phyloP scores from a whole-genome alignment of 2,888 invertebrate species.

The Drosophila cognata region DNA sequence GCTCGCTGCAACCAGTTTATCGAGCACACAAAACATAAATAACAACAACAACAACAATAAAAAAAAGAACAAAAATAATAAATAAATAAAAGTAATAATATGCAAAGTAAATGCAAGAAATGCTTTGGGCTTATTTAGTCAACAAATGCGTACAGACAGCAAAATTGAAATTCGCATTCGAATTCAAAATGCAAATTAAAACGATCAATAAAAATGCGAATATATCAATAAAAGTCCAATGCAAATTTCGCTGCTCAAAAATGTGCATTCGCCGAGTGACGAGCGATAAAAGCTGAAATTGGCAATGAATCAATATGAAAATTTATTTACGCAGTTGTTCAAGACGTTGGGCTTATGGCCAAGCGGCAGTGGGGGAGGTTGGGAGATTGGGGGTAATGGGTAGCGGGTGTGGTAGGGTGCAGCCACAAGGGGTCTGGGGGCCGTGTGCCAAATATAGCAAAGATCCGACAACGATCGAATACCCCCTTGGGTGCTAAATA shows the following conservation, averaged over 20 bases:
- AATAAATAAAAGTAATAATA: slow-evolving; percentile 8
- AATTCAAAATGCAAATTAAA: slow-evolving; percentile 74
- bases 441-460: slow-evolving; percentile 56
- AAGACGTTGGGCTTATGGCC: not conserved
- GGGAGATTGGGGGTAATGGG: not conserved
- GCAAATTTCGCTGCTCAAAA: slow-evolving; percentile 60
- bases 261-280: slow-evolving; percentile 46
- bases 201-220: slow-evolving; percentile 79
- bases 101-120: slow-evolving; percentile 54
- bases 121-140: slow-evolving; percentile 39
- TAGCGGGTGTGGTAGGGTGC: not conserved
- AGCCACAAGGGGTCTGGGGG: slow-evolving; percentile 8
- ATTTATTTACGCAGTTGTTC: slow-evolving; percentile 32
- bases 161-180: slow-evolving; percentile 45
- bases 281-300: slow-evolving; percentile 47
- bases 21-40: slow-evolving; percentile 41
- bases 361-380: not conserved
- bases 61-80: slow-evolving; percentile 10
- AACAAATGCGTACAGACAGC: slow-evolving; percentile 16
- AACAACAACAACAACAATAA: slow-evolving; percentile 29
- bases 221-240: slow-evolving; percentile 80
- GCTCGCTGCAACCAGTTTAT: slow-evolving; percentile 66
- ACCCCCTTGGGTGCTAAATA: slow-evolving; percentile 79
- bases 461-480: slow-evolving; percentile 54
- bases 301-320: slow-evolving; percentile 57